A percentile compares a stretch with the other conserved stretches of the same genome.
These are phyloP conservation scores for Spodoptera littoralis DNA, from an alignment of 2,888 invertebrate genomes.

Conservation along the genomic window DNA sequence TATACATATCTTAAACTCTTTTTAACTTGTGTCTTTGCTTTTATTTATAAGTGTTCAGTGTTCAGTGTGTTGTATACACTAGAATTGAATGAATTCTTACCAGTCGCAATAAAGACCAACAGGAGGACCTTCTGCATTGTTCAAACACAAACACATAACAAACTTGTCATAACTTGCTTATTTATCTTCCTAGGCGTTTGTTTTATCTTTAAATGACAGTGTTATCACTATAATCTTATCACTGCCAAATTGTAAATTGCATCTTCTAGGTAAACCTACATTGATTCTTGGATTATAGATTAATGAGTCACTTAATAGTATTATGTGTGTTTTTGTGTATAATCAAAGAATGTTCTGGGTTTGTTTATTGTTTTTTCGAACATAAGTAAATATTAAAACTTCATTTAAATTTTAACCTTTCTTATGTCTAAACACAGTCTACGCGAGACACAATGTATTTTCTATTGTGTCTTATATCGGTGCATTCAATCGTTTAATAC, in stretches of 20 bases:
- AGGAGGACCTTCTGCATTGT: slow-evolving; percentile 27
- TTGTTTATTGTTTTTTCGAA: no score
- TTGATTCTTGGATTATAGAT: neutral
- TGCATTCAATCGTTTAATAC: no score
- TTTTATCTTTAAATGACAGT: slow-evolving; percentile 16
- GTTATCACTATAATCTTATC: slow-evolving; percentile 19
- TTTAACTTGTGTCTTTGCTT: no score
- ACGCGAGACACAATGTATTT: no score
- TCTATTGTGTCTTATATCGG: no score
- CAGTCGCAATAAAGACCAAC: slow-evolving; percentile 13
- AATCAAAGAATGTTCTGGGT: slow-evolving; percentile 8
- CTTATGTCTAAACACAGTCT: no score
- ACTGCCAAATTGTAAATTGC: neutral
- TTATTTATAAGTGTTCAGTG: neutral
- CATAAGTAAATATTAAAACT: no score
- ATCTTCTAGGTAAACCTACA: slow-evolving; percentile 2
- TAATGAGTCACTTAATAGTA: neutral
- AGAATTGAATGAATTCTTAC: slow-evolving; percentile 10
- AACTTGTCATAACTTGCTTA: neutral
- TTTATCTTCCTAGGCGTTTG: slow-evolving; percentile 1
- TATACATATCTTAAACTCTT: no score
- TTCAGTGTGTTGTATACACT: no score
- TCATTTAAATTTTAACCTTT: no score
- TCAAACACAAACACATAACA: slow-evolving; percentile 4
- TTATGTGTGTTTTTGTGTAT: neutral